Conservation (phyloP, 2,113 vertebrate species). For the Chloropsis hardwickii region DNA sequence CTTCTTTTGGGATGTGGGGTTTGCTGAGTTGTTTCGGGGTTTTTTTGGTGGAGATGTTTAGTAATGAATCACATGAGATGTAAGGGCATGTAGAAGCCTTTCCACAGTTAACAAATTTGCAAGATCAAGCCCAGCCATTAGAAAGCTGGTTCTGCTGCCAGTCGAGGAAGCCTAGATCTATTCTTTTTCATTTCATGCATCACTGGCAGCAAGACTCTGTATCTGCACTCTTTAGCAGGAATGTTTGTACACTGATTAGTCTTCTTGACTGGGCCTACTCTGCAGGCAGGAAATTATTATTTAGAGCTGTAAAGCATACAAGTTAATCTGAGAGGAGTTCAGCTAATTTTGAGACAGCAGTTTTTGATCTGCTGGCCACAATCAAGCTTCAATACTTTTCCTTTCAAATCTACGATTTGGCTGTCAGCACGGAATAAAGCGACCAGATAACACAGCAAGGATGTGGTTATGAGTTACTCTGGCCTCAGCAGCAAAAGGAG, state of each 20-base stretch:
- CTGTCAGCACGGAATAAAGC: fast-evolving
- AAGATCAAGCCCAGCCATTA: not conserved
- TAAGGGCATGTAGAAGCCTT: not conserved
- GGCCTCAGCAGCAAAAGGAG: not conserved
- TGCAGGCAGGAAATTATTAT: conserved; percentile 37
- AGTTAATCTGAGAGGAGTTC: conserved; percentile 12
- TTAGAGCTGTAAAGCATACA: conserved; percentile 3
- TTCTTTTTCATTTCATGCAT: conserved; percentile 2
- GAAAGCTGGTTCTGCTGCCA: not conserved
- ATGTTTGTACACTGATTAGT: conserved; percentile 43
- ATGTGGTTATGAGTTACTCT: fast-evolving
- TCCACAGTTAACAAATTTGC: not conserved
- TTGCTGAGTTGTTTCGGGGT: not conserved
- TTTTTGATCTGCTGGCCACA: conserved; percentile 19
- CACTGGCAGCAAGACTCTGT: not conserved
- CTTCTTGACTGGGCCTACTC: conserved; percentile 23
- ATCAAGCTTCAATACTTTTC: not conserved
- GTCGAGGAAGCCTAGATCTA: not conserved
- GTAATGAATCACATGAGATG: not conserved
- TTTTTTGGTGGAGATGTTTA: not conserved
- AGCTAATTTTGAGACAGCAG: not conserved
- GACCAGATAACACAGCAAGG: not conserved
- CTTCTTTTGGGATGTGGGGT: not conserved
- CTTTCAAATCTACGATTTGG: not conserved
- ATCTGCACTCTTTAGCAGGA: not conserved